Conservation (phyloP, 2,797 vertebrate genomes). For the Alauda arvensis region DNA sequence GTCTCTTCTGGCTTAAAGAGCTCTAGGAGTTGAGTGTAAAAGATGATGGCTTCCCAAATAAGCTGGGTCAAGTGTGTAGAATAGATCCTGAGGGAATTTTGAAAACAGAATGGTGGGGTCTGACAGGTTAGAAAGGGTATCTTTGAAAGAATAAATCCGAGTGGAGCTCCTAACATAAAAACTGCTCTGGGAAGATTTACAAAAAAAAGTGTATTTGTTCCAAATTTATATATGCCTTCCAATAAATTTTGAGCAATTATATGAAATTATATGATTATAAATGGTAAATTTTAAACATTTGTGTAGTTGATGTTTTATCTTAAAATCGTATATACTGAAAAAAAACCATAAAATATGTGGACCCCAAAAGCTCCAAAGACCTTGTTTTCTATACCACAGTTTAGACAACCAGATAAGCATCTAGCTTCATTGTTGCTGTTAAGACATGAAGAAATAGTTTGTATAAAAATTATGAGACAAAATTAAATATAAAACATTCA, state of each 20-base stretch:
- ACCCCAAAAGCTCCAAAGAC: not conserved
- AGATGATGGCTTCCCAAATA: not conserved
- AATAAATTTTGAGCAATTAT: not conserved
- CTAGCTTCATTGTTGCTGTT: not conserved
- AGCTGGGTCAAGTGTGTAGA: not conserved
- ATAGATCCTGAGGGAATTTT: not conserved
- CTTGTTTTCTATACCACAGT: not conserved
- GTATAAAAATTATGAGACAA: not conserved
- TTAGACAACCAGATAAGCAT: not conserved
- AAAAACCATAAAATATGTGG: not conserved
- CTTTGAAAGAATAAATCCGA: not conserved
- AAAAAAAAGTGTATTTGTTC: not conserved
- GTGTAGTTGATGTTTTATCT: not conserved
- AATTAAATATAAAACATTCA: conserved; percentile 14
- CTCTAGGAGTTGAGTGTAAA: not conserved
- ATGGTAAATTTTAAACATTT: not conserved
- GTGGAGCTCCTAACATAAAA: not conserved
- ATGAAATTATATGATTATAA: not conserved
- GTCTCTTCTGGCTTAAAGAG: not conserved
- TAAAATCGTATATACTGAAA: not conserved
- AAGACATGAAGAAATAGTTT: not conserved
- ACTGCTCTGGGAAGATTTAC: not conserved
- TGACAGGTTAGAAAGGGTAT: not conserved
- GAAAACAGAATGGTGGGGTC: not conserved
- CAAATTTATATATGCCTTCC: not conserved